Evolutionary conservation across 30 jellyfish, hydroid and myxozoan genomes (phyloP), one percentile per base, ranked within the genome.

Genomic region (Cassiopea andromeda): DNA sequence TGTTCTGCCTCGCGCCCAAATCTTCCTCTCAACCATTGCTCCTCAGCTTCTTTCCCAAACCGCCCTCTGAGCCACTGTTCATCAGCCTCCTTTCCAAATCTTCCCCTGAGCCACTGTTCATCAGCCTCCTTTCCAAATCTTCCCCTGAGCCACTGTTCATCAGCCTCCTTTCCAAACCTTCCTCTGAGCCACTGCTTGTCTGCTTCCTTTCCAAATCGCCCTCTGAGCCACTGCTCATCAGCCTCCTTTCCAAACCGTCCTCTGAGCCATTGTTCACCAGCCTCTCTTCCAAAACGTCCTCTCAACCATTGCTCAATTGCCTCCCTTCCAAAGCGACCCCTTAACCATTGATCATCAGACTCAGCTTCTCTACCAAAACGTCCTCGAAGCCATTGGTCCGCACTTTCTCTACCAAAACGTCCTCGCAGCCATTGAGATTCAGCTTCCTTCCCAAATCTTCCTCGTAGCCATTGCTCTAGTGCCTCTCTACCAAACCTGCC

Each of bases 161-260:
- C 90, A 19, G 75, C 92, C 85, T 88, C 94, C 49, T 91, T 85
- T 5, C 97, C 98, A 77, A 92, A 92, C 17, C 98, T 47, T 48
- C 98, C 98, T 18, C 93, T 72, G 70, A 92, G 73, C 96, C 96
- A 92, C 58, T 92, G 98, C 38, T 80, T 87, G 9, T 72, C 92
- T 44, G 92, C 93, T 67, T 85, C 97, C 16, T 75, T 69, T 58
- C 97, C 97, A 80, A 92, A 92, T 0, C 97, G 80, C 2, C 97
- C 97, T 7, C 95, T 43, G 8, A 92, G 79, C 93, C 94, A 92
- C 69, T 92, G 98, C 79, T 87, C 97, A 4, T 70, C 97, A 4
- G 67, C 83, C 87, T 89, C 97, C 80, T 97, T 83, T 48, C 98
- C 97, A 73, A 93, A 93, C 44, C 98, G 82, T 68, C 98, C 98